Percentiles rank a stretch among this genome's conserved stretches.
These are phyloP conservation scores for Cynopterus brachyotis DNA, from an alignment of 2,113 vertebrate species.

Conservation along the genomic window DNA sequence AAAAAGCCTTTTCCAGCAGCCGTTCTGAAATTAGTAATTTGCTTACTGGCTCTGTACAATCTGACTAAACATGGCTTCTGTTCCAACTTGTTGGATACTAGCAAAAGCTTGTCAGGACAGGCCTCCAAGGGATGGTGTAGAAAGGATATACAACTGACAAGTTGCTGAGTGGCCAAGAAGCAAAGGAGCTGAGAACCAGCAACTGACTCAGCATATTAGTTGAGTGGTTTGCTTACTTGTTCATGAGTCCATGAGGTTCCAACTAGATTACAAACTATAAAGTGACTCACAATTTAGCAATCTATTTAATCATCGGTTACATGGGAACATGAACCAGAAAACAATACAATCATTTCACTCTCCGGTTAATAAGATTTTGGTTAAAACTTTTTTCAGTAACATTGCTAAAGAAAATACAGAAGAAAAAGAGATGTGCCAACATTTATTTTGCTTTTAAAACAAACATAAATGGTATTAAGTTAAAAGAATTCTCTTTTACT, in stretches of 20 bases:
- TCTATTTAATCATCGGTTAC: not conserved
- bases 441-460: conserved; percentile 29
- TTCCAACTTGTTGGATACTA: conserved; percentile 58
- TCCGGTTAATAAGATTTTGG: not conserved
- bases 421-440: not conserved
- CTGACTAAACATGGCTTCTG: conserved; percentile 30
- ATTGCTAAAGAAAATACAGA: not conserved
- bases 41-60: not conserved
- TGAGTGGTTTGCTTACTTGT: conserved; percentile 49
- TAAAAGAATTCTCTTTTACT: conserved; percentile 12
- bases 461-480: not conserved
- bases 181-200: conserved; percentile 45
- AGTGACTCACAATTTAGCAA: conserved; percentile 47
- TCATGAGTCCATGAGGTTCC: conserved; percentile 6
- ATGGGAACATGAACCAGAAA: conserved; percentile 15
- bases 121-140: not conserved
- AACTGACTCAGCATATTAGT: conserved; percentile 65
- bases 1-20: not conserved
- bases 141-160: conserved; percentile 23
- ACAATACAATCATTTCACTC: not conserved
- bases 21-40: not conserved
- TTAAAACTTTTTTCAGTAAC: not conserved
- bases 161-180: conserved; percentile 69
- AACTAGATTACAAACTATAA: conserved; percentile 41
- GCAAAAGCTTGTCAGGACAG: conserved; percentile 50